phyloP scores from a whole-genome alignment of 92 coral and sea anemone genomes.

The Porites rus region DNA sequence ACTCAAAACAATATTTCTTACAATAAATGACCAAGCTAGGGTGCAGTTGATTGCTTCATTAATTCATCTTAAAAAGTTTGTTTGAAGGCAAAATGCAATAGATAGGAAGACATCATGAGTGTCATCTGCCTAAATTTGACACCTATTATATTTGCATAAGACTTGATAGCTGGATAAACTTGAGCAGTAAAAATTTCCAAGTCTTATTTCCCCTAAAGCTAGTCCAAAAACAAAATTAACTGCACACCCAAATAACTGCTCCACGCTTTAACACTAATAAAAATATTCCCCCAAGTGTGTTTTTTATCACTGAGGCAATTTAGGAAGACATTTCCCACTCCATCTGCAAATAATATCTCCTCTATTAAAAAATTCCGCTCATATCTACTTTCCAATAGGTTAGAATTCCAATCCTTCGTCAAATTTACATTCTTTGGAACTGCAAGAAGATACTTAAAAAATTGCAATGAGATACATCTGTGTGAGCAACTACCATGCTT shows the following conservation, averaged over 20 bases:
- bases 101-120: not conserved
- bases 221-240: not conserved
- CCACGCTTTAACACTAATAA: not conserved
- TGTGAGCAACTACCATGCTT: not conserved
- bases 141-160: not conserved
- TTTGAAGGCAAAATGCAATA: not conserved
- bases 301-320: not conserved
- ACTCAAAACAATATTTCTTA: not conserved
- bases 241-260: not conserved
- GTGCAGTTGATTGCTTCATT: not conserved
- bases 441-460: slow-evolving; percentile 15
- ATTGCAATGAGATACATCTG: not conserved
- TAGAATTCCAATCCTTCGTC: slow-evolving; percentile 27
- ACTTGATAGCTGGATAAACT: not conserved
- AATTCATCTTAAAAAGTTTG: slow-evolving; percentile 6
- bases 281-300: not conserved
- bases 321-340: not conserved
- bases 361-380: slow-evolving; percentile 18
- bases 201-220: not conserved
- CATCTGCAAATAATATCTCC: slow-evolving; percentile 37
- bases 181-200: not conserved
- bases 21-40: slow-evolving; percentile 10
- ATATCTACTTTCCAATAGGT: slow-evolving; percentile 19
- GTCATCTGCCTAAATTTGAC: slow-evolving; percentile 36
- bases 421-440: slow-evolving; percentile 23